Evolutionary conservation across 2,797 vertebrate genomes (phyloP).

Genomic region (Oreochromis grahami): DNA sequence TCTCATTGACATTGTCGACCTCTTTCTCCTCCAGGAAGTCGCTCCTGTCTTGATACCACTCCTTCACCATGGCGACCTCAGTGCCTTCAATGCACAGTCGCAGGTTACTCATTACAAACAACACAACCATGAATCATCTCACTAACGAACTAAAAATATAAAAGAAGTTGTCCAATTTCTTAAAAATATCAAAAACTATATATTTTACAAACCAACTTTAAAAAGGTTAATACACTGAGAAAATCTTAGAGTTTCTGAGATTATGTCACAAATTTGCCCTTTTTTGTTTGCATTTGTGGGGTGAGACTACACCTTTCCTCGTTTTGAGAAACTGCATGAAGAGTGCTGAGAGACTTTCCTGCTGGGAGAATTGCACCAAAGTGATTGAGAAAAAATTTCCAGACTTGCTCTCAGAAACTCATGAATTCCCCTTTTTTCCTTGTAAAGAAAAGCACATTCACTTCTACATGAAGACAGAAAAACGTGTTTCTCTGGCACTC

Average conservation of each 20-base stretch:
- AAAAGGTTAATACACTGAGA: background rate
- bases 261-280: no score
- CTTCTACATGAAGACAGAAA: rapidly evolving
- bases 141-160: background rate
- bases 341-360: background rate
- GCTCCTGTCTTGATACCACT: constrained; percentile 81
- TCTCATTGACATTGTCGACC: constrained; percentile 57
- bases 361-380: background rate
- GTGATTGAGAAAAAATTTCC: background rate
- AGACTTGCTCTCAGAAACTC: background rate
- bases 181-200: background rate
- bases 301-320: no score
- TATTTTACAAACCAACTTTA: background rate
- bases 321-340: background rate
- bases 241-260: background rate
- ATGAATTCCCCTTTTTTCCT: background rate
- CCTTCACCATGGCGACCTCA: constrained; percentile 67
- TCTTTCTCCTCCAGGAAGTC: constrained; percentile 80
- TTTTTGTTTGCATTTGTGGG: no score
- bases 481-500: constrained; percentile 40
- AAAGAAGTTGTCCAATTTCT: background rate
- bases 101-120: background rate
- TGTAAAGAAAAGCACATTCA: background rate
- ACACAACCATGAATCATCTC: background rate
- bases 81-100: constrained; percentile 66